These are phyloP conservation scores for Ovis canadensis DNA, from an alignment of 2,113 vertebrate genomes.

Conservation along the genomic window DNA sequence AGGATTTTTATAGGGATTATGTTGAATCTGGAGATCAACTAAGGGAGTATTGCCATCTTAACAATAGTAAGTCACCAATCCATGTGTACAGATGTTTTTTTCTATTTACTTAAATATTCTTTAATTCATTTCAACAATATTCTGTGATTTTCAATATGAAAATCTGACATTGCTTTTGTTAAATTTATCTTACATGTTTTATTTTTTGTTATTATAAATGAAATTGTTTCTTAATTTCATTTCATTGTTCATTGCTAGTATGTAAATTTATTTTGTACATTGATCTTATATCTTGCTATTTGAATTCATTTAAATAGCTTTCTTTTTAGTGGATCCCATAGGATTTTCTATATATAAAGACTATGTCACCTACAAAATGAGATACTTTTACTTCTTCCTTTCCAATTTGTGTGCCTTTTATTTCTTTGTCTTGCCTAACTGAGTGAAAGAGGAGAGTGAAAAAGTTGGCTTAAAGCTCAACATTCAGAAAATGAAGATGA, in stretches of 20 bases:
- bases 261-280: not conserved
- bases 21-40: not conserved
- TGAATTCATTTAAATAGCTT: not conserved
- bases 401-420: not conserved
- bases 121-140: not conserved
- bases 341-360: not conserved
- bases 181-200: not conserved
- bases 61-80: not conserved
- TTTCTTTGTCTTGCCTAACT: not conserved
- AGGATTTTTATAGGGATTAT: not conserved
- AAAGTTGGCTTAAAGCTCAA: not conserved
- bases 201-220: not conserved
- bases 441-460: not conserved
- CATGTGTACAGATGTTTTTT: not conserved
- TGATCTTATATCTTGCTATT: not conserved
- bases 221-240: not conserved
- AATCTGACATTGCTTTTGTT: not conserved
- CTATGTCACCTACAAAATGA: not conserved
- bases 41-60: not conserved
- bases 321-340: not conserved
- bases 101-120: not conserved
- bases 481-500: not conserved
- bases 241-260: not conserved
- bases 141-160: not conserved
- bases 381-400: not conserved